Base-by-base conservation (phyloP, 2,888 invertebrate genomes). In the Synanthedon formicaeformis region DNA sequence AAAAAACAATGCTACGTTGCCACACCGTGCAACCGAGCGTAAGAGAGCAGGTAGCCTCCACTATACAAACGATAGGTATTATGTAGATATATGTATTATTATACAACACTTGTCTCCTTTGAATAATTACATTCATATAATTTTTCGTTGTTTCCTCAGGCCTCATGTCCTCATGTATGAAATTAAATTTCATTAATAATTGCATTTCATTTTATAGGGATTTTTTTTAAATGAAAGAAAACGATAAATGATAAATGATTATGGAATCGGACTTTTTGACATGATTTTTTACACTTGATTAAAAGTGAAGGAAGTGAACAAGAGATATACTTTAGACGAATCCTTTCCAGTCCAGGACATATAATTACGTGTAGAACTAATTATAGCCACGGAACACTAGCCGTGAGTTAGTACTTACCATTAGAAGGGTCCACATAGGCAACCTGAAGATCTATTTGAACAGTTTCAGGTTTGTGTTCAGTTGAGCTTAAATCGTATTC, bases 381-480 rank as follows among this genome's bases (percentile, higher is more conserved):
- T 52, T 55, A 55, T 41, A 55, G 54, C 41, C 41, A 45, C 34
- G 34, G 34, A 34, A 34, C 5, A 34, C 10, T 34, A 34, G 34
- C 34, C 34, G 10, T 34, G 13, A 45, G n/a, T 12, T 4, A 13
- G 14, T 73, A 82, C 85, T 79, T 89, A 91, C 91, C 91, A 81
- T 84, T 89, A 57, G 88, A 77, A 66, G 88, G 85, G 58, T 90
- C 88, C 61, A 90, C 89, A 80, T 89, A 91, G 63, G 90, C 87
- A 76, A 91, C 89, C 84, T 90, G 90, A 69, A 91, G 69, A 65
- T 91, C 91, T 75, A 89, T 81, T 66, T 89, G 88, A 62, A 89
- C 87, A 71, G 70, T 81, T 64, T 84, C 86, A 50, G 88, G 77
- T 67, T 90, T 90, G 57, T 77, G 69, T 69, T 88, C 83, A 62